Percentiles rank a stretch among this genome's conserved stretches.
These are phyloP conservation scores for Solea solea DNA, from an alignment of 2,113 vertebrate genomes.

Conservation along the genomic window DNA sequence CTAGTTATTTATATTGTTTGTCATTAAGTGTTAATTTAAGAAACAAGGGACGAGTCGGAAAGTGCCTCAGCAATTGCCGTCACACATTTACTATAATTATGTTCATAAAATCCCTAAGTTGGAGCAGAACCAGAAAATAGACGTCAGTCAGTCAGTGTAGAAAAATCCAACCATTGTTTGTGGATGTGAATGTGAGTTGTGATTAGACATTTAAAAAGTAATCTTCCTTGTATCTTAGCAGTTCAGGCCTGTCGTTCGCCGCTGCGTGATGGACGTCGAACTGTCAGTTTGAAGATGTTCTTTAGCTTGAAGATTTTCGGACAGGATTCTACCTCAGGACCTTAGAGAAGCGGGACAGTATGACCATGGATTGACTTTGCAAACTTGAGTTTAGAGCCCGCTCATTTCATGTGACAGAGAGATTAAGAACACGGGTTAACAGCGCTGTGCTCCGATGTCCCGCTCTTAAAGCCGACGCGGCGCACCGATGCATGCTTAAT, in stretches of 20 bases:
- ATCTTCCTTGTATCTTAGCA: background rate
- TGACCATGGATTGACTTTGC: constrained; percentile 19
- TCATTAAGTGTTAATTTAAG: constrained; percentile 1
- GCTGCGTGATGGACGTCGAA: background rate
- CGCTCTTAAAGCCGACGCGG: constrained; percentile 39
- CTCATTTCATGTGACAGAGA: constrained; percentile 36
- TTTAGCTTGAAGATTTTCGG: constrained; percentile 1
- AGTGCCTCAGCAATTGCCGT: background rate
- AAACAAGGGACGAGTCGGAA: background rate
- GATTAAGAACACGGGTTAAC: constrained; percentile 52
- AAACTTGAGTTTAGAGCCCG: constrained; percentile 15
- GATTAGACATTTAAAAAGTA: background rate
- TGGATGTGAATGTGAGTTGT: constrained; percentile 1
- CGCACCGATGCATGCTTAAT: constrained; percentile 69
- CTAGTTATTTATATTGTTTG: background rate
- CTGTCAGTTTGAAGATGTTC: background rate
- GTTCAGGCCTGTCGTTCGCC: background rate
- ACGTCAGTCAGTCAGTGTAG: constrained; percentile 7
- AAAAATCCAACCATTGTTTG: constrained; percentile 27
- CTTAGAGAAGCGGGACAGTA: constrained; percentile 1
- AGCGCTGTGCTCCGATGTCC: constrained; percentile 20
- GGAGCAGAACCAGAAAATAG: constrained; percentile 11
- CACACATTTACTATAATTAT: constrained; percentile 15
- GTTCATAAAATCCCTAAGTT: background rate
- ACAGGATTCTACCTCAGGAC: background rate